Percentiles rank a stretch among this genome's conserved stretches.
Evolutionary conservation across 1,140 invertebrate species (phyloP).

Genomic region (Aphelenchoides avenae): DNA sequence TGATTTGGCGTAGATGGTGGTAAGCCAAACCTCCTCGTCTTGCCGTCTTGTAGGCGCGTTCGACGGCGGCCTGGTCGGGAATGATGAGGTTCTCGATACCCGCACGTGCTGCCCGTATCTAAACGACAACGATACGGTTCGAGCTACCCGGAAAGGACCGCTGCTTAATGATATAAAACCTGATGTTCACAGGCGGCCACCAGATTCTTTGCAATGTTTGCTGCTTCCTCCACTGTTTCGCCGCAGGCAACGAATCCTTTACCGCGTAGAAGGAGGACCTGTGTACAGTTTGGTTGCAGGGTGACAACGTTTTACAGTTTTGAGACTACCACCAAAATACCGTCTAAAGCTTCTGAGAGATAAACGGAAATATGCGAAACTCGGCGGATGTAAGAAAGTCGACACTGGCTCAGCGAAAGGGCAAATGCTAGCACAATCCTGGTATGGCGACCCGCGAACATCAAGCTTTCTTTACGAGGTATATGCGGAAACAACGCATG

Average conservation of each 20-base stretch:
- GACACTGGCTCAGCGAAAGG: too few species aligned
- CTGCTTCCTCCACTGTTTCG: conserved; percentile 17
- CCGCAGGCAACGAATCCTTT: conserved; percentile 12
- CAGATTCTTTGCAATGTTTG: conserved; percentile 4
- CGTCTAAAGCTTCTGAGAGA: too few species aligned
- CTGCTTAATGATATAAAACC: conserved; percentile 5
- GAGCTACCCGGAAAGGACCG: too few species aligned
- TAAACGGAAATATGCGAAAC: neutral
- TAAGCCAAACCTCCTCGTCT: conserved; percentile 34
- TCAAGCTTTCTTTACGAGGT: neutral
- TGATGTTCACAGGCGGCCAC: conserved; percentile 20
- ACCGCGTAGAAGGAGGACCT: conserved; percentile 15
- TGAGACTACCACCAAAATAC: too few species aligned
- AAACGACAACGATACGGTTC: conserved; percentile 19
- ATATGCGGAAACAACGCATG: too few species aligned
- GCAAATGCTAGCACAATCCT: neutral
- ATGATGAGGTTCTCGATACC: conserved; percentile 52
- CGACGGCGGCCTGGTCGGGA: conserved; percentile 37
- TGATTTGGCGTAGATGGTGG: neutral
- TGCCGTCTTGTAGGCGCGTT: conserved; percentile 45
- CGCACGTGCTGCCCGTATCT: conserved; percentile 49
- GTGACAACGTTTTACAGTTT: too few species aligned
- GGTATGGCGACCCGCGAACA: neutral
- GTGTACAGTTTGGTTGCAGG: too few species aligned
- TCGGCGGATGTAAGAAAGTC: conserved; percentile 1